A percentile compares a stretch with the other conserved stretches of the same genome.
phyloP scores from a whole-genome alignment of 2,113 vertebrate species.

The Trematocara unimaculatum region DNA sequence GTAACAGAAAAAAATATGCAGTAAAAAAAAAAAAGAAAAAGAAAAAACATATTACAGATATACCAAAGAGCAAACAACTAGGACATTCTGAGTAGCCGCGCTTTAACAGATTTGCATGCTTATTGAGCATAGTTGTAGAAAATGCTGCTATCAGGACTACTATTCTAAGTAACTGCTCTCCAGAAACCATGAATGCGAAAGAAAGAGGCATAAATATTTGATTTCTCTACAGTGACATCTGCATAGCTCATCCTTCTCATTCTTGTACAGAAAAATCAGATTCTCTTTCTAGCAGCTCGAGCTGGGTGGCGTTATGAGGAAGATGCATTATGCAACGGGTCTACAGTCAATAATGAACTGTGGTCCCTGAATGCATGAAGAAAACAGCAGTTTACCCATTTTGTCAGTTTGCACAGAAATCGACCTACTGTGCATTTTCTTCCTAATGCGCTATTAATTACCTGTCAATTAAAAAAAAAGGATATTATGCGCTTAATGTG shows the following conservation, averaged over 20 bases:
- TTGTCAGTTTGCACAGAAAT: neutral
- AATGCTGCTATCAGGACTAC: neutral
- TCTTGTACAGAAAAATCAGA: conserved; percentile 24
- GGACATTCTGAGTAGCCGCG: neutral
- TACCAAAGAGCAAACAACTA: neutral
- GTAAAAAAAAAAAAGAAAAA: neutral
- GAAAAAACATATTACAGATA: neutral
- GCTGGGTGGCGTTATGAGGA: conserved; percentile 16
- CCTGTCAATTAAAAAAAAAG: neutral
- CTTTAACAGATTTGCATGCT: conserved; percentile 1
- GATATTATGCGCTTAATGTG: neutral
- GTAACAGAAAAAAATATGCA: neutral
- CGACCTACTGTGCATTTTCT: neutral
- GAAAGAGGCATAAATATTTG: conserved; percentile 67
- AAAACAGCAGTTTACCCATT: conserved; percentile 15
- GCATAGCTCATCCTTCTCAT: conserved; percentile 39
- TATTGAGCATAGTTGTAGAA: neutral
- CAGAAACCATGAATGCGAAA: conserved; percentile 43
- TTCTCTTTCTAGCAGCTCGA: conserved; percentile 5
- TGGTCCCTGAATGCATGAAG: neutral
- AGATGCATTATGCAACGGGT: conserved; percentile 59
- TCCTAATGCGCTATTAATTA: neutral
- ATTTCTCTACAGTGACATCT: conserved; percentile 49
- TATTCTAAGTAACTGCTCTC: conserved; percentile 19
- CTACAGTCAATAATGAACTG: conserved; percentile 40